Evolutionary conservation across 2,797 vertebrate species (phyloP).

Genomic region (Chrysocyon brachyurus): DNA sequence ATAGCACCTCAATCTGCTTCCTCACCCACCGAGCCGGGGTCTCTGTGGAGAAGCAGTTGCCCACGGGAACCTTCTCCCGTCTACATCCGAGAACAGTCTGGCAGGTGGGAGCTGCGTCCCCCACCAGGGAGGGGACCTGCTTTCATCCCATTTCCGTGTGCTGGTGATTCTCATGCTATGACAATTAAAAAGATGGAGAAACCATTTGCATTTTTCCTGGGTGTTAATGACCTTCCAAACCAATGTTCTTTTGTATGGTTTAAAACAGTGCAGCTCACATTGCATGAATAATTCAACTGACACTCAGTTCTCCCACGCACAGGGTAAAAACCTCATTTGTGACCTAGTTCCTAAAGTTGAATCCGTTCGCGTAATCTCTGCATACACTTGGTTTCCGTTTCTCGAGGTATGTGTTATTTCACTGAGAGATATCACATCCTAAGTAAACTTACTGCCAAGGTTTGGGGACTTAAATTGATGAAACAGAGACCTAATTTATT

Average conservation of each 20-base stretch:
- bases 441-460: conserved; percentile 52
- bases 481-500: conserved; percentile 76
- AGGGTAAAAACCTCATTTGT: conserved; percentile 11
- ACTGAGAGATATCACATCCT: background rate
- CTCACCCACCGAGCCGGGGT: conserved; percentile 79
- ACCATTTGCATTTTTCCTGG: conserved; percentile 82
- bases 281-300: conserved; percentile 79
- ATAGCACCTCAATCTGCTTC: conserved; percentile 83
- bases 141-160: conserved; percentile 71
- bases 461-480: conserved; percentile 27
- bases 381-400: background rate
- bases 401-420: background rate
- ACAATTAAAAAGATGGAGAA: conserved; percentile 80
- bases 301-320: background rate
- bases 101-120: conserved; percentile 18
- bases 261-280: background rate
- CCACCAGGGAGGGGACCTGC: conserved; percentile 69
- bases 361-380: background rate
- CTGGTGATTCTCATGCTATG: conserved; percentile 33
- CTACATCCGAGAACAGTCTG: conserved; percentile 74
- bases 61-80: conserved; percentile 72
- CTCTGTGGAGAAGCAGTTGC: conserved; percentile 77
- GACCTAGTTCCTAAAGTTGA: conserved; percentile 76
- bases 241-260: conserved; percentile 67
- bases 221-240: conserved; percentile 84